Conservation (phyloP, 1,140 invertebrate species). For the Trinorchestia longiramus region DNA sequence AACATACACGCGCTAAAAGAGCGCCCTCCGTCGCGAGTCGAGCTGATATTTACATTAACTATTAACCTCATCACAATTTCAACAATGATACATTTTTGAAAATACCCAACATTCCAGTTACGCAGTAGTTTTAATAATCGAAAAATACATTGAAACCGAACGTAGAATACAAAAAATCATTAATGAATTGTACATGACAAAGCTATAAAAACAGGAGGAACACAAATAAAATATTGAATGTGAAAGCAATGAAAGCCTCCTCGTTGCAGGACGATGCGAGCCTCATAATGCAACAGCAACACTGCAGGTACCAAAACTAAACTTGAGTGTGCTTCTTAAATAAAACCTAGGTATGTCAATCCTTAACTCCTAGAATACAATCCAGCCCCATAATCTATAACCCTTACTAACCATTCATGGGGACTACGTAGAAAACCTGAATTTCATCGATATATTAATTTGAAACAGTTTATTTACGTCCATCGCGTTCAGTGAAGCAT, state of each 20-base stretch:
- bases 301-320: too few species aligned
- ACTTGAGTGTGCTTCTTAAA: neutral
- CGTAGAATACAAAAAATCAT: neutral
- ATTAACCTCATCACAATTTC: neutral
- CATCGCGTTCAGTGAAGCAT: too few species aligned
- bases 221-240: neutral
- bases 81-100: neutral
- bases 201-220: neutral
- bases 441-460: too few species aligned
- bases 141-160: neutral
- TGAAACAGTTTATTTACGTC: too few species aligned
- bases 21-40: neutral
- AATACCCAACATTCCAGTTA: neutral
- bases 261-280: neutral
- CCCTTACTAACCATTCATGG: neutral
- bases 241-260: neutral
- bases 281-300: neutral
- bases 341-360: neutral
- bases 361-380: neutral
- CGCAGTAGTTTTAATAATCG: neutral
- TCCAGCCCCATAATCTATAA: neutral
- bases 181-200: neutral
- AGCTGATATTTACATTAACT: neutral
- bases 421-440: too few species aligned
- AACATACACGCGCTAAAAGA: neutral